Evolutionary conservation across 2,113 vertebrate genomes (phyloP).

Genomic region (Hemibagrus wyckioides): DNA sequence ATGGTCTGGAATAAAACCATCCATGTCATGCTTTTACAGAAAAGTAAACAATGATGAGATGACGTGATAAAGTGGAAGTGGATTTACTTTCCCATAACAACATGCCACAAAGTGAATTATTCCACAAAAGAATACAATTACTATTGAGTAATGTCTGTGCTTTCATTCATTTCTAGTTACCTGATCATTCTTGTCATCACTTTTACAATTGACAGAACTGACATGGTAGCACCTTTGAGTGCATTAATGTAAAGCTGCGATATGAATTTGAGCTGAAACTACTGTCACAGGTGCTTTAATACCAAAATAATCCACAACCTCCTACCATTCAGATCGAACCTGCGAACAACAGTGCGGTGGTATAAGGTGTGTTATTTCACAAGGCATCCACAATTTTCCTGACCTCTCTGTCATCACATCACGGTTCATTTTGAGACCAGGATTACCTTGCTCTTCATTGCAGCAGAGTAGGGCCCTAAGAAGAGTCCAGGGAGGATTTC

Average conservation of each 20-base stretch:
- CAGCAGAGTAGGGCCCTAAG: constrained; percentile 97
- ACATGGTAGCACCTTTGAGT: neutral
- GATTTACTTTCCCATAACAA: neutral
- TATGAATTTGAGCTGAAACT: neutral
- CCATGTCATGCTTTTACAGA: neutral
- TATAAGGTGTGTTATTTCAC: neutral
- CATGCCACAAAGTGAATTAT: neutral
- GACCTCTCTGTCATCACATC: neutral
- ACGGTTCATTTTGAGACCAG: too few species aligned
- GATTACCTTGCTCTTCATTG: constrained; percentile 98
- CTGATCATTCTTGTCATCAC: neutral
- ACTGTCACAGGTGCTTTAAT: neutral
- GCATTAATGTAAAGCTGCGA: neutral
- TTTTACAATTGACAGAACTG: too few species aligned
- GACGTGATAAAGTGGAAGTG: neutral
- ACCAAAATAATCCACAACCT: neutral
- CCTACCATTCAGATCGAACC: neutral
- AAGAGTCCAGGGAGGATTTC: constrained; percentile 97
- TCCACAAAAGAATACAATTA: neutral
- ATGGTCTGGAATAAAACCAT: neutral
- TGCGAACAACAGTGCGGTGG: neutral
- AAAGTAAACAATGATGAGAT: neutral
- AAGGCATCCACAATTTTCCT: neutral
- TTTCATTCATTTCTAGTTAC: neutral
- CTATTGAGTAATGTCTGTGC: neutral